Evolutionary conservation across 2,797 vertebrate species (phyloP).

Genomic region (Aplochiton taeniatus): DNA sequence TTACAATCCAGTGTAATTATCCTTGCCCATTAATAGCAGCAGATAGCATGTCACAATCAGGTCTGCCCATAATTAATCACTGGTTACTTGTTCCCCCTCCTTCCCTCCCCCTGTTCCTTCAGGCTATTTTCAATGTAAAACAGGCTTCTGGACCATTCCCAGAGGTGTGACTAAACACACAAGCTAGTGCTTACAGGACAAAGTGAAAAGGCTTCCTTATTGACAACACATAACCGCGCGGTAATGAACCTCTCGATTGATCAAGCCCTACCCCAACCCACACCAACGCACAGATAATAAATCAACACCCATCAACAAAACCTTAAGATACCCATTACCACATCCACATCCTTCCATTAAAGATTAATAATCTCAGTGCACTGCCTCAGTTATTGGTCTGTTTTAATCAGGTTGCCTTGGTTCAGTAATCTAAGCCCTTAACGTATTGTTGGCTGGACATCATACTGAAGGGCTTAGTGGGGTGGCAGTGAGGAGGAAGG

Average conservation of each 20-base stretch:
- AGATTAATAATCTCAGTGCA: constrained; percentile 34
- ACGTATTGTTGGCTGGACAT: constrained; percentile 28
- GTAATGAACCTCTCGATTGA: constrained; percentile 81
- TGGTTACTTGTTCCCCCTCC: constrained; percentile 75
- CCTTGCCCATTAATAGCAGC: constrained; percentile 92
- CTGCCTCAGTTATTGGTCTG: constrained; percentile 35
- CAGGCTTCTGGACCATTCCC: constrained; percentile 94
- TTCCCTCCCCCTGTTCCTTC: constrained; percentile 78
- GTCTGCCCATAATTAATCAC: constrained; percentile 93
- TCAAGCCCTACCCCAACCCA: constrained; percentile 11
- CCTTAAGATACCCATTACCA: constrained; percentile 24
- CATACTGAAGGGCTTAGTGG: background rate
- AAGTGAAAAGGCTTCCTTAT: constrained; percentile 83
- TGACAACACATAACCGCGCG: constrained; percentile 88
- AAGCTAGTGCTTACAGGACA: constrained; percentile 91
- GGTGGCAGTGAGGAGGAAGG: too few relatives aligned
- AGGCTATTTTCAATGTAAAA: constrained; percentile 91
- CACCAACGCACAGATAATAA: background rate
- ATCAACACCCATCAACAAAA: constrained; percentile 6
- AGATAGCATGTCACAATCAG: constrained; percentile 93
- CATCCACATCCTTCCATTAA: background rate
- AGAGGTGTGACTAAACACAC: constrained; percentile 87
- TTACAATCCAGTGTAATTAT: constrained; percentile 96
- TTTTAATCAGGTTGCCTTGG: constrained; percentile 56
- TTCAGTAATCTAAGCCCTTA: constrained; percentile 59